phyloP scores from a whole-genome alignment of 2,888 invertebrate species.

The Lacanobia oleracea region DNA sequence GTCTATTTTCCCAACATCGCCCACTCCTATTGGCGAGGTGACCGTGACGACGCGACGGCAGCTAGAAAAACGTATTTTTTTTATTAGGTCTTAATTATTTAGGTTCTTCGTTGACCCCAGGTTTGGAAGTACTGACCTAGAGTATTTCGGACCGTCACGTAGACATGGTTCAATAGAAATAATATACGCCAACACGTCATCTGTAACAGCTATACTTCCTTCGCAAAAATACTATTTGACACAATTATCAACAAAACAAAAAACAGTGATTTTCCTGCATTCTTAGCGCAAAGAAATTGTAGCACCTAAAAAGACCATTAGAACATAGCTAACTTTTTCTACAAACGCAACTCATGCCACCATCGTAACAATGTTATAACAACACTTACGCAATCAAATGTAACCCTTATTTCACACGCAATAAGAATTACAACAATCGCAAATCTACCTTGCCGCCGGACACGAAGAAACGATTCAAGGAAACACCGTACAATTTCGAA shows the following conservation, averaged over 20 bases:
- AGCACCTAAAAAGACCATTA: conserved; percentile 55
- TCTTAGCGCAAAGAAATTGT: conserved; percentile 49
- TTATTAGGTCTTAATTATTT: too few relatives aligned
- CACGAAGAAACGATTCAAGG: conserved; percentile 34
- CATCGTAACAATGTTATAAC: conserved; percentile 28
- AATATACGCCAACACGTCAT: neutral
- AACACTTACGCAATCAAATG: conserved; percentile 51
- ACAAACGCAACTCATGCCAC: conserved; percentile 24
- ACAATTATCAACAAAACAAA: conserved; percentile 1
- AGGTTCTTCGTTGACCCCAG: too few relatives aligned
- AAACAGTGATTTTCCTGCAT: conserved; percentile 10
- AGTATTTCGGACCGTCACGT: too few relatives aligned
- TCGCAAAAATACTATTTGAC: neutral
- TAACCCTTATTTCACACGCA: conserved; percentile 57
- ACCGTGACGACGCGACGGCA: too few relatives aligned
- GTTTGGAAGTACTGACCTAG: too few relatives aligned
- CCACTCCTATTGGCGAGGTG: too few relatives aligned
- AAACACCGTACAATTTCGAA: conserved; percentile 40
- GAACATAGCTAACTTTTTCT: conserved; percentile 50
- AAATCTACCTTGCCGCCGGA: conserved; percentile 40
- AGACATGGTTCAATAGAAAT: neutral
- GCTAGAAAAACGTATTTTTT: too few relatives aligned
- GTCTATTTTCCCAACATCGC: too few relatives aligned
- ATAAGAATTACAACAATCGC: conserved; percentile 63
- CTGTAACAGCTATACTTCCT: neutral